Base-by-base conservation (phyloP, 2,888 invertebrate species). In the Phyllotreta cruciferae region DNA sequence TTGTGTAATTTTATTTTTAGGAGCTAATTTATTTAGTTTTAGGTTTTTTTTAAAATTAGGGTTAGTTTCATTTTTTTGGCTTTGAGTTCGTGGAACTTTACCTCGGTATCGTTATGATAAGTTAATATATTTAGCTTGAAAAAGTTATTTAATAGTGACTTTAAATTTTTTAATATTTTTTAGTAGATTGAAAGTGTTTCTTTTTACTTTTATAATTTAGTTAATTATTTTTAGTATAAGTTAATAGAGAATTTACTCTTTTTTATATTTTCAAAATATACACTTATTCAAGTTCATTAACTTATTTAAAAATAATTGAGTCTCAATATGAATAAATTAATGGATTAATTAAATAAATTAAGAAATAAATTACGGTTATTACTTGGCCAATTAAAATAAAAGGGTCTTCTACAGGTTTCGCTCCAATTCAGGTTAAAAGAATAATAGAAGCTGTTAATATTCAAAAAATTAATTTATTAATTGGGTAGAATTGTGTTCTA, bases 251-350 rank as follows among this genome's bases (percentile, higher is more conserved):
- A 73, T n/a, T n/a, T n/a, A n/a, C n/a, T n/a, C n/a, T n/a, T n/a
- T n/a, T 80, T 84, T 85, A 86, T 86, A 85, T 85, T 88, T 88
- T 88, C 87, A 88, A 88, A 87, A 86, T 86, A 87, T 85, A 85
- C 81, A 84, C 86, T 87, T 87, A 70, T 78, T 82, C 84, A 86
- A 87, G 86, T 84, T 87, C 85, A 87, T 86, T 85, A 86, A 86
- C 83, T n/a, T 85, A 82, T 71, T 82, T 72, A 65, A 74, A 82
- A 69, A 83, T 73, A 75, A 83, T 67, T 47, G 83, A 84, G 82
- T 87, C 86, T 85, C 86, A 87, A 66, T 79, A 78, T 81, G 82
- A 84, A 67, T 72, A 77, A 60, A 83, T 74, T 69, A 87, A 24
- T 0, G 85, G 85, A 0, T 84, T 85, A 63, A 86, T 72, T 73